Evolutionary conservation across 2,888 invertebrate species (phyloP).

Genomic region (Argyresthia goedartella): DNA sequence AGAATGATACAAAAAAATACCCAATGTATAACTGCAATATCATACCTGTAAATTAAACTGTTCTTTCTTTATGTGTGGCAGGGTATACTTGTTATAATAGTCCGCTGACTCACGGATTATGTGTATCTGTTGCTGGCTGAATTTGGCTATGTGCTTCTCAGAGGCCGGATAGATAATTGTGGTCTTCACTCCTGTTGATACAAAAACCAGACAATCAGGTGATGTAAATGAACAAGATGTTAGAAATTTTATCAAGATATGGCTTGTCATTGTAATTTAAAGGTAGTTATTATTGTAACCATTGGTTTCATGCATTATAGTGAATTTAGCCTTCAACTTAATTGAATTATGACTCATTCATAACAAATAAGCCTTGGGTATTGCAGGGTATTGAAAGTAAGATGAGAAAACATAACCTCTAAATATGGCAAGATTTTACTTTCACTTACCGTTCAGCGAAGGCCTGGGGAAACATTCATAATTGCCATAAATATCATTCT

Average conservation of each 20-base stretch:
- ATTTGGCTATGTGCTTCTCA: slow-evolving; percentile 91
- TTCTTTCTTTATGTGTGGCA: slow-evolving; percentile 80
- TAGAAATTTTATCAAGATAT: no score
- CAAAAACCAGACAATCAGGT: background rate
- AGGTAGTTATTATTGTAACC: no score
- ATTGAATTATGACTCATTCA: no score
- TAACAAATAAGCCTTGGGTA: no score
- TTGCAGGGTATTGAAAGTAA: no score
- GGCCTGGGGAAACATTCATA: slow-evolving; percentile 78
- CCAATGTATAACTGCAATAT: slow-evolving; percentile 7
- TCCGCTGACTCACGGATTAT: slow-evolving; percentile 88
- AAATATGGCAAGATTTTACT: no score
- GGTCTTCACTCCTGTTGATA: slow-evolving; percentile 80
- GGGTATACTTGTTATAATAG: slow-evolving; percentile 82
- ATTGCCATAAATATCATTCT: slow-evolving; percentile 89
- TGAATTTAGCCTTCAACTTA: no score
- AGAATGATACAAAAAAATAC: no score
- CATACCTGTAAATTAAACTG: slow-evolving; percentile 85
- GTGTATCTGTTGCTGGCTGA: slow-evolving; percentile 78
- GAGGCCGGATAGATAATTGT: slow-evolving; percentile 95
- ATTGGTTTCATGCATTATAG: no score
- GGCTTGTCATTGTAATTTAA: no score
- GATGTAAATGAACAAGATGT: no score
- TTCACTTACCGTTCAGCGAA: slow-evolving; percentile 73
- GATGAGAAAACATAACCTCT: no score